Percentiles rank a stretch among this genome's conserved stretches.
These are phyloP conservation scores for Chesias legatella DNA, from an alignment of 2,888 invertebrate species.

Conservation along the genomic window DNA sequence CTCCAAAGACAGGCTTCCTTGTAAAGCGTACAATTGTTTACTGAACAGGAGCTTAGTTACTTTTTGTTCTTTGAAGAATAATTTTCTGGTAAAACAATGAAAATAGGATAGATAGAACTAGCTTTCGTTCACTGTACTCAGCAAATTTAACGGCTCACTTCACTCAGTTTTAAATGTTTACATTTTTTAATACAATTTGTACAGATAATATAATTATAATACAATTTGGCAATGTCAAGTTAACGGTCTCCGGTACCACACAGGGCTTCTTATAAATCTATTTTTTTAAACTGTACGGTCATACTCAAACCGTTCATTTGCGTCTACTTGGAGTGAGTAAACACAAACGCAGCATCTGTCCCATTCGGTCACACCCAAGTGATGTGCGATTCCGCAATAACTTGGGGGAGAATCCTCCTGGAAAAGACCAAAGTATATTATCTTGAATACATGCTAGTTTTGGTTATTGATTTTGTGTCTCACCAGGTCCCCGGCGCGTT, in stretches of 20 bases:
- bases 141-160: too few species aligned
- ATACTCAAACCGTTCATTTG: conserved; percentile 57
- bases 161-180: too few species aligned
- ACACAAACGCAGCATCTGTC: conserved; percentile 19
- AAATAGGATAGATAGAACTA: too few species aligned
- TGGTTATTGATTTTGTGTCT: conserved; percentile 33
- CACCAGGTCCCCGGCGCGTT: conserved; percentile 42
- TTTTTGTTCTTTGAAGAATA: too few species aligned
- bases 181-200: background rate
- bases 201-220: too few species aligned
- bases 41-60: too few species aligned
- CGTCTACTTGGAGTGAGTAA: conserved; percentile 18
- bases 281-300: conserved; percentile 34
- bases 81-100: too few species aligned
- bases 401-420: conserved; percentile 41
- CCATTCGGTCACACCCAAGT: conserved; percentile 22
- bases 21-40: too few species aligned
- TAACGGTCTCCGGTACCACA: conserved; percentile 19
- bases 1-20: too few species aligned
- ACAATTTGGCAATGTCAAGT: too few species aligned
- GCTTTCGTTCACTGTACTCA: too few species aligned
- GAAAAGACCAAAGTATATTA: conserved; percentile 71
- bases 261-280: conserved; percentile 39
- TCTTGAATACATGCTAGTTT: conserved; percentile 43
- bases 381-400: conserved; percentile 24